These are phyloP conservation scores for Rhagoletis zephyria DNA, from an alignment of 1,140 invertebrate genomes.

Conservation along the genomic window DNA sequence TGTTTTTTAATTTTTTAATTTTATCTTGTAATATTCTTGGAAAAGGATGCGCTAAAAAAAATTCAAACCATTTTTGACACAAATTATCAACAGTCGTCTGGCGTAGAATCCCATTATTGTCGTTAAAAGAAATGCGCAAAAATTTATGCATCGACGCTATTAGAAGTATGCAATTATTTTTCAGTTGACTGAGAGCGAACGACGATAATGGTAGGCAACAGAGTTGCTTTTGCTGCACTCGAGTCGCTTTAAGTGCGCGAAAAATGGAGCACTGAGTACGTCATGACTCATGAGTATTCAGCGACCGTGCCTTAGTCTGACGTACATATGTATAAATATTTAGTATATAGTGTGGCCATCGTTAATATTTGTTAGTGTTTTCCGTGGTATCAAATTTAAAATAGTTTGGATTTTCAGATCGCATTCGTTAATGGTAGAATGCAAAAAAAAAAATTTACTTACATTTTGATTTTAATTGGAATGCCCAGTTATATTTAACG, in stretches of 20 bases:
- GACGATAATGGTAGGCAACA: background rate
- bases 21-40: background rate
- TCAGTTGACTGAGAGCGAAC: constrained; percentile 29
- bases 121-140: constrained; percentile 28
- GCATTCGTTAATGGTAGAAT: background rate
- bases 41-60: background rate
- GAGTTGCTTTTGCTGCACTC: constrained; percentile 1
- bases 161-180: constrained; percentile 46
- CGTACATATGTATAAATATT: too few relatives aligned
- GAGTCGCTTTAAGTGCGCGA: constrained; percentile 20
- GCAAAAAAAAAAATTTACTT: background rate
- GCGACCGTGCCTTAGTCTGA: background rate
- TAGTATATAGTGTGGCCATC: too few relatives aligned
- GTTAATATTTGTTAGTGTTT: too few relatives aligned
- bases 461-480: constrained; percentile 51
- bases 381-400: too few relatives aligned
- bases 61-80: constrained; percentile 23
- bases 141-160: constrained; percentile 46
- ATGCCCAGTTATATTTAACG: constrained; percentile 18
- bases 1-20: background rate
- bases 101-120: background rate
- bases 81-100: constrained; percentile 44
- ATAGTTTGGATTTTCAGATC: too few relatives aligned
- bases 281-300: too few relatives aligned
- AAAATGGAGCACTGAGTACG: background rate